These are phyloP conservation scores for Aleiodes alternator DNA, from an alignment of 2,888 invertebrate genomes.

Conservation along the genomic window DNA sequence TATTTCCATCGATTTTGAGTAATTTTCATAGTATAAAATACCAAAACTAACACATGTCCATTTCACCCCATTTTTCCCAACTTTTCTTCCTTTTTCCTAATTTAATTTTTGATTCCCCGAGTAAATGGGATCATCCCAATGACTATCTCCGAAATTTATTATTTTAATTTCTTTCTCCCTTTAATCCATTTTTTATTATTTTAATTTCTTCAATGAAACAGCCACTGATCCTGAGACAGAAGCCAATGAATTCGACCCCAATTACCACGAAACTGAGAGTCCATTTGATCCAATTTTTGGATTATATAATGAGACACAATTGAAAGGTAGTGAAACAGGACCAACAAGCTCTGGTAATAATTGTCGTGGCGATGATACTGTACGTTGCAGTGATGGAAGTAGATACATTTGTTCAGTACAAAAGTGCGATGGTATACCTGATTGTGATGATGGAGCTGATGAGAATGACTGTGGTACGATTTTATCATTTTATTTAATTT, in stretches of 20 bases:
- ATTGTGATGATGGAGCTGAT: slow-evolving; percentile 84
- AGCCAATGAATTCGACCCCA: too few relatives aligned
- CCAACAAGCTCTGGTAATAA: slow-evolving; percentile 56
- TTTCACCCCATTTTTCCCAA: too few relatives aligned
- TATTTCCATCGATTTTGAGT: too few relatives aligned
- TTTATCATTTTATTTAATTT: slow-evolving; percentile 6
- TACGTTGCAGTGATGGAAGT: slow-evolving; percentile 76
- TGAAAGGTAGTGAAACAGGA: neutral
- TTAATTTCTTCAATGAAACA: neutral
- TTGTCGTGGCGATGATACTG: slow-evolving; percentile 78
- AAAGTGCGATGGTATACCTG: slow-evolving; percentile 80
- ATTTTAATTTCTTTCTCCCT: too few relatives aligned
- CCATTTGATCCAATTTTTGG: neutral
- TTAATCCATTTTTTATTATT: slow-evolving; percentile 18
- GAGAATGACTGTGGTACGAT: slow-evolving; percentile 78
- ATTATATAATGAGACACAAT: slow-evolving; percentile 41
- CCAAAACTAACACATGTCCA: too few relatives aligned
- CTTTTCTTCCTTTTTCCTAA: too few relatives aligned
- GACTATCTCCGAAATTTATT: neutral
- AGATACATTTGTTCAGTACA: slow-evolving; percentile 78
- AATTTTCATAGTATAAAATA: too few relatives aligned
- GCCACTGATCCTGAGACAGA: neutral
- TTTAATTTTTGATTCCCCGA: too few relatives aligned
- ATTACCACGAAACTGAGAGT: slow-evolving; percentile 1
- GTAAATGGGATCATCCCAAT: too few relatives aligned